A percentile compares a stretch with the other conserved stretches of the same genome.
Conservation (phyloP, 1,140 invertebrate genomes). For the Euwallacea similis region DNA sequence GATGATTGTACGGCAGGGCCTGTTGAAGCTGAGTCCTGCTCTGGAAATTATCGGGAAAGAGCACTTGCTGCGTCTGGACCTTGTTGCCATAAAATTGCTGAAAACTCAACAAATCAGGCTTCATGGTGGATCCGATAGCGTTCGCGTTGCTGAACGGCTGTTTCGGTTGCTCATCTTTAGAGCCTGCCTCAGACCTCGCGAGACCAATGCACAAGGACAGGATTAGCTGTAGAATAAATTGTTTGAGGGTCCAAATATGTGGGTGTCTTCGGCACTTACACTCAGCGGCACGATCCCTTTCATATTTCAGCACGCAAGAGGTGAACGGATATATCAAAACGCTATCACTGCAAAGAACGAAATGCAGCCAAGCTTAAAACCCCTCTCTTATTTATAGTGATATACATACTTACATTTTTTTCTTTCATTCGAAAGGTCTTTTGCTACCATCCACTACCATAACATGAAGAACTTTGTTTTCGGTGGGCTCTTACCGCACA, state of each 20-base stretch:
- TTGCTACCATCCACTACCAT: background rate
- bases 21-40: slow-evolving; percentile 29
- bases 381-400: slow-evolving; percentile 37
- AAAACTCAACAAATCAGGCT: slow-evolving; percentile 26
- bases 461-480: background rate
- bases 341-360: slow-evolving; percentile 27
- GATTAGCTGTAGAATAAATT: slow-evolving; percentile 8
- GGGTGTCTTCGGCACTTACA: slow-evolving; percentile 20
- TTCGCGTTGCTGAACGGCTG: slow-evolving; percentile 13
- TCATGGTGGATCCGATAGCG: slow-evolving; percentile 13
- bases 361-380: slow-evolving; percentile 34
- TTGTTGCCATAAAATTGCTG: slow-evolving; percentile 21
- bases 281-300: slow-evolving; percentile 32
- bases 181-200: slow-evolving; percentile 15
- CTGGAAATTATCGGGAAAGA: slow-evolving; percentile 19
- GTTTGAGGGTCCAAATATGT: no score
- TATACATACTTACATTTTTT: slow-evolving; percentile 31
- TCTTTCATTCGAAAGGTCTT: slow-evolving; percentile 26
- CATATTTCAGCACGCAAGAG: slow-evolving; percentile 24
- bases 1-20: slow-evolving; percentile 22
- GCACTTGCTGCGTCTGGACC: slow-evolving; percentile 16
- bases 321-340: slow-evolving; percentile 17
- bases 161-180: slow-evolving; percentile 27
- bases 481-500: background rate
- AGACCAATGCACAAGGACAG: slow-evolving; percentile 14